A percentile compares a stretch with the other conserved stretches of the same genome.
Evolutionary conservation across 2,797 vertebrate species (phyloP).

Genomic region (Gobio occitaniae): DNA sequence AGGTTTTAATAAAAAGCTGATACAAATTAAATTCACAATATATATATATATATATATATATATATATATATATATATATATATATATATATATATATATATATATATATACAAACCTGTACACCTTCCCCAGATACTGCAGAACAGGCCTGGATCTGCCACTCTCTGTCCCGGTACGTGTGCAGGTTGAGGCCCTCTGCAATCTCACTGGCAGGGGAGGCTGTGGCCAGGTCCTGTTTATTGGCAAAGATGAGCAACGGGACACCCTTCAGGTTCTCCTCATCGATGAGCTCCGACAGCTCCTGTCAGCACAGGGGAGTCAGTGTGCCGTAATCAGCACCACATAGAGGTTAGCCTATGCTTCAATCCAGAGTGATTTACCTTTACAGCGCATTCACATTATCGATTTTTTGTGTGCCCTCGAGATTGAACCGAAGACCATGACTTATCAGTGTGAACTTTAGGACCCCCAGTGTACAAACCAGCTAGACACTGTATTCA

Average conservation of each 20-base stretch:
- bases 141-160: constrained; percentile 95
- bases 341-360: background rate
- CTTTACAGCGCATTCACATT: background rate
- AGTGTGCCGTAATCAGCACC: background rate
- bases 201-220: constrained; percentile 86
- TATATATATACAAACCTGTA: constrained; percentile 78
- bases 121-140: constrained; percentile 87
- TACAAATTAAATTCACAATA: background rate
- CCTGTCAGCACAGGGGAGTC: constrained; percentile 69
- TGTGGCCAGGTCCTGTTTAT: constrained; percentile 88
- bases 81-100: background rate
- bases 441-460: background rate
- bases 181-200: constrained; percentile 87
- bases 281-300: constrained; percentile 85
- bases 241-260: constrained; percentile 89
- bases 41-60: background rate
- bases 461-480: background rate
- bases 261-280: constrained; percentile 85
- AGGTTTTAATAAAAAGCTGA: background rate
- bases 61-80: background rate
- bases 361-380: background rate
- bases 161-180: constrained; percentile 86
- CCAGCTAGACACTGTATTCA: background rate
- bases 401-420: background rate
- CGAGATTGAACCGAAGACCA: background rate